These are phyloP conservation scores for Bombus consobrinus DNA, from an alignment of 1,140 invertebrate genomes.

Conservation along the genomic window DNA sequence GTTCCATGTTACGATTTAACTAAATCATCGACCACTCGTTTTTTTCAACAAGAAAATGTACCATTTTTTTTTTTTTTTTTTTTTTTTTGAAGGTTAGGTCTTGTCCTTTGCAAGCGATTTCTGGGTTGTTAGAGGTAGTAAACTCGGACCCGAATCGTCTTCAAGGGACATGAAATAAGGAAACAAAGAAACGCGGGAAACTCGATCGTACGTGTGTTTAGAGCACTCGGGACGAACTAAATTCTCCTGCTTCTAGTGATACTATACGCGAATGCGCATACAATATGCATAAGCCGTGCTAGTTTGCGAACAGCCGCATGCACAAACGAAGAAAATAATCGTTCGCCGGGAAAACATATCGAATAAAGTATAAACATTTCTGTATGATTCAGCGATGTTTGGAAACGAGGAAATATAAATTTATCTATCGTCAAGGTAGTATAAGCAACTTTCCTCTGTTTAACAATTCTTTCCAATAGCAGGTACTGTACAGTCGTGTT, in stretches of 20 bases:
- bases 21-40: not conserved
- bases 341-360: not conserved
- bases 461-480: not conserved
- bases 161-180: not conserved
- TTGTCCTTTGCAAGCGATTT: not conserved
- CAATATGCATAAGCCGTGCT: conserved; percentile 50
- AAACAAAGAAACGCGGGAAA: not conserved
- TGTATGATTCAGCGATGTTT: not conserved
- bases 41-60: not conserved
- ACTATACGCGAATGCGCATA: conserved; percentile 13
- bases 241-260: not conserved
- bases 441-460: not conserved
- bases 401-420: not conserved
- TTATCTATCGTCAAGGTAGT: too few relatives aligned
- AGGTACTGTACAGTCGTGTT: not conserved
- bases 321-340: not conserved
- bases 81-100: not conserved
- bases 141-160: not conserved
- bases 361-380: not conserved
- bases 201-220: not conserved
- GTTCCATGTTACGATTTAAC: not conserved
- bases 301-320: conserved; percentile 26
- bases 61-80: too few relatives aligned
- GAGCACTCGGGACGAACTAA: not conserved
- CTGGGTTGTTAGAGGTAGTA: not conserved